Conservation (phyloP, 2,888 invertebrate species). For the Morpho deidamia region DNA sequence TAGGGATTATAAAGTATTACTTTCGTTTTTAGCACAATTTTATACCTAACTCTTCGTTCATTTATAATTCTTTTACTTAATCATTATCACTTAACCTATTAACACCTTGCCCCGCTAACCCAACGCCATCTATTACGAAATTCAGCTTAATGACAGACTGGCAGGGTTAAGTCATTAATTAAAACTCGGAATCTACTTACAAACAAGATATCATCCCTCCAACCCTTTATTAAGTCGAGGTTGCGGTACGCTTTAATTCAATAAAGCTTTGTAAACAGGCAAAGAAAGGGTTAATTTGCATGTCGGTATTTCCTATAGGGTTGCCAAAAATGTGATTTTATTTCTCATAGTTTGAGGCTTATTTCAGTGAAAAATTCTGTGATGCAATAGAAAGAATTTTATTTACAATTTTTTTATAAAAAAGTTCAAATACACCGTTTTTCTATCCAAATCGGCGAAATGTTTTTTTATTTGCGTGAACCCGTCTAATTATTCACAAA, state of each 20-base stretch:
- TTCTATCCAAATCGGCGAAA: no score
- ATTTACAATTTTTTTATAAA: no score
- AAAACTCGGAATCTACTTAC: conserved; percentile 63
- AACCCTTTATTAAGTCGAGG: conserved; percentile 58
- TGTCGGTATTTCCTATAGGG: conserved; percentile 40
- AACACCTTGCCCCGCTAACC: conserved; percentile 44
- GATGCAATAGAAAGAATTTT: no score
- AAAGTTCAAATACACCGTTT: no score
- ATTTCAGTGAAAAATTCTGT: no score
- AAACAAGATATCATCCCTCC: conserved; percentile 66
- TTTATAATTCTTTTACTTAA: conserved; percentile 3
- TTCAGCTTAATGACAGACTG: conserved; percentile 57
- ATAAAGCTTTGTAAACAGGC: conserved; percentile 72
- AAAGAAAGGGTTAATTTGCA: conserved; percentile 77
- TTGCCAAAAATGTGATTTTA: not conserved
- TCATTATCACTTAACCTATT: conserved; percentile 26
- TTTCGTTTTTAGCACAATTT: not conserved
- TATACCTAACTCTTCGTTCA: not conserved
- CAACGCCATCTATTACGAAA: conserved; percentile 51
- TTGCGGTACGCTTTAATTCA: conserved; percentile 63
- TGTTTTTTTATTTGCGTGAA: no score
- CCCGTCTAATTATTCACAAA: no score
- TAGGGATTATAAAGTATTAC: not conserved
- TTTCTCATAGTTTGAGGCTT: no score
- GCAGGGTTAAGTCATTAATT: conserved; percentile 66